Evolutionary conservation across 2,888 invertebrate species (phyloP).

Genomic region (Argyra leucocephala): DNA sequence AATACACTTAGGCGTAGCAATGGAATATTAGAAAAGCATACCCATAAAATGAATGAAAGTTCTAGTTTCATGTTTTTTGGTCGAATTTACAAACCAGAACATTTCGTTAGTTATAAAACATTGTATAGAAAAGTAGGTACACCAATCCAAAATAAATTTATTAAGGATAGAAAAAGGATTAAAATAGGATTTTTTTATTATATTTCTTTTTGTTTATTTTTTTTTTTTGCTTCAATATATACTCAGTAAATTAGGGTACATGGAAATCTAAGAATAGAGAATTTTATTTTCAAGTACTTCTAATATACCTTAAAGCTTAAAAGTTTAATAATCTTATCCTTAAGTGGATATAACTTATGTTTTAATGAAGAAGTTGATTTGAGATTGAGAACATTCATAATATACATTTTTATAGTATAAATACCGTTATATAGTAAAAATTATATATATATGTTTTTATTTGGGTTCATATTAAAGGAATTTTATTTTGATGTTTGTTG

Average conservation of each 20-base stretch:
- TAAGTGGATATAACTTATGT: slow-evolving; percentile 4
- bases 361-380: slow-evolving; percentile 1
- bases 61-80: not conserved
- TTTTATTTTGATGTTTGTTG: not conserved
- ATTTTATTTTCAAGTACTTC: not conserved
- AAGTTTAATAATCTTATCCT: slow-evolving; percentile 6
- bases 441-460: not conserved
- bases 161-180: slow-evolving; percentile 6
- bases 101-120: not conserved
- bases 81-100: slow-evolving; percentile 6
- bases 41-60: not conserved
- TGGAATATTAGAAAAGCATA: not conserved
- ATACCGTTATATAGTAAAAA: not conserved
- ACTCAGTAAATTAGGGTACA: too few species aligned
- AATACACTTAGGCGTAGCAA: not conserved
- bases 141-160: not conserved
- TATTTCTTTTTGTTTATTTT: too few species aligned
- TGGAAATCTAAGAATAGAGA: too few species aligned
- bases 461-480: not conserved
- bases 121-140: not conserved
- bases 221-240: too few species aligned
- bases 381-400: not conserved
- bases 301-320: not conserved
- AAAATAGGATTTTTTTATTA: not conserved
- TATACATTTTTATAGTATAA: not conserved